A percentile compares a stretch with the other conserved stretches of the same genome.
These are phyloP conservation scores for Apogon hyalosoma DNA, from an alignment of 2,797 vertebrate species.

Conservation along the genomic window DNA sequence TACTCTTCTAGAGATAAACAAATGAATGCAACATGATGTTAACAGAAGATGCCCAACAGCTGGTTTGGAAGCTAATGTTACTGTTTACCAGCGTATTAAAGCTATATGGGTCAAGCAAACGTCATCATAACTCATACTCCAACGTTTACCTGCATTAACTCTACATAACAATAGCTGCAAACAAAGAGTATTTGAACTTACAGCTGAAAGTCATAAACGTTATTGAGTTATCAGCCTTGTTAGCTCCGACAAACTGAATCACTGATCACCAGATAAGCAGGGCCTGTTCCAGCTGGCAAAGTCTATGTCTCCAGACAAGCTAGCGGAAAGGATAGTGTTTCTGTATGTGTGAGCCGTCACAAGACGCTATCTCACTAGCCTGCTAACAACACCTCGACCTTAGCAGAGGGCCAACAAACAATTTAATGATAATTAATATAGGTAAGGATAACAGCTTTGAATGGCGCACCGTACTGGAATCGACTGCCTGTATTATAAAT, in stretches of 20 bases:
- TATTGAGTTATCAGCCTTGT: not conserved
- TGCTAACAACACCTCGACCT: conserved; percentile 32
- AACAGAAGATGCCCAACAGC: too few species aligned
- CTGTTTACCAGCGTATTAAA: not conserved
- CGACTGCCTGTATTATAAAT: accelerated
- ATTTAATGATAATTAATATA: not conserved
- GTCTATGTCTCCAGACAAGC: conserved; percentile 5
- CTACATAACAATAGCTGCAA: accelerated
- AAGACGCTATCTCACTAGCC: conserved; percentile 35
- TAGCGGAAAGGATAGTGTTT: conserved; percentile 14
- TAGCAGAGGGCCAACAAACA: not conserved
- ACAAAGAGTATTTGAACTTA: accelerated
- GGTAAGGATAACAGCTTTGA: accelerated
- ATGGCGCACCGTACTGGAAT: accelerated
- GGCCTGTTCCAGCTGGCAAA: conserved; percentile 63
- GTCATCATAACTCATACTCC: not conserved
- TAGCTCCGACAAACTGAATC: conserved; percentile 40
- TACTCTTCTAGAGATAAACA: too few species aligned
- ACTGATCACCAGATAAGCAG: conserved; percentile 52
- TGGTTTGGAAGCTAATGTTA: conserved; percentile 5
- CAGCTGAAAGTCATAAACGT: not conserved
- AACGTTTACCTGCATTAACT: not conserved
- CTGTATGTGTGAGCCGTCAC: conserved; percentile 41
- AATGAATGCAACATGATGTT: too few species aligned
- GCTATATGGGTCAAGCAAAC: not conserved